These are phyloP conservation scores for Alca torda DNA, from an alignment of 2,797 vertebrate genomes.

Conservation along the genomic window DNA sequence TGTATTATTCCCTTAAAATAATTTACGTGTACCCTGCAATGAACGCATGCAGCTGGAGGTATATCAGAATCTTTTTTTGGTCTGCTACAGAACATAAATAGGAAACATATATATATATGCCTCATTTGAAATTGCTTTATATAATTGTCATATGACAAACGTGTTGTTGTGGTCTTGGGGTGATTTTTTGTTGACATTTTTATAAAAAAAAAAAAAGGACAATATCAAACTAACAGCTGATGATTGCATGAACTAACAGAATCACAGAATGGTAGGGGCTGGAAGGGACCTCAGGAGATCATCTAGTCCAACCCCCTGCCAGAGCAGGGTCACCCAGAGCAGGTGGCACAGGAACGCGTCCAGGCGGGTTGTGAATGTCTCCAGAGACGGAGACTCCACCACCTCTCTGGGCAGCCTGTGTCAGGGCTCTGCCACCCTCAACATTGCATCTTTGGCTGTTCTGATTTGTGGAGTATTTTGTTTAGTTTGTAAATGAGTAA, in stretches of 20 bases:
- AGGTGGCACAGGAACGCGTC: too few species aligned
- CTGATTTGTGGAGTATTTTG: neutral
- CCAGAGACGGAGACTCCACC: too few species aligned
- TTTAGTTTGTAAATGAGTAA: neutral
- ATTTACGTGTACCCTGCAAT: neutral
- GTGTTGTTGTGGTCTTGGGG: accelerated
- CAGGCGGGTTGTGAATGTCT: too few species aligned
- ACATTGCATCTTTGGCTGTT: neutral
- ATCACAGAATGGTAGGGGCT: too few species aligned
- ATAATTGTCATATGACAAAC: neutral
- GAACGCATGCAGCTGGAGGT: neutral
- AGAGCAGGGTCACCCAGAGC: too few species aligned
- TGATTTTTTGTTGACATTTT: neutral
- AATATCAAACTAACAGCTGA: neutral
- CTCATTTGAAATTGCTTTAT: neutral
- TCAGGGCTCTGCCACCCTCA: too few species aligned
- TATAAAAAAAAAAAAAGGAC: neutral
- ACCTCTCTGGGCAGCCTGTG: too few species aligned
- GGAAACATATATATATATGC: neutral
- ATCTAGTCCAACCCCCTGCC: too few species aligned
- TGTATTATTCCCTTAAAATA: constrained; percentile 74
- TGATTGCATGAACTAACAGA: neutral
- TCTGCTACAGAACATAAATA: neutral
- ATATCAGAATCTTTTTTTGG: neutral
- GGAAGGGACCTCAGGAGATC: too few species aligned